A percentile compares a stretch with the other conserved stretches of the same genome.
Evolutionary conservation across 2,113 vertebrate genomes (phyloP).

Genomic region (Microcebus lehilahytsara): DNA sequence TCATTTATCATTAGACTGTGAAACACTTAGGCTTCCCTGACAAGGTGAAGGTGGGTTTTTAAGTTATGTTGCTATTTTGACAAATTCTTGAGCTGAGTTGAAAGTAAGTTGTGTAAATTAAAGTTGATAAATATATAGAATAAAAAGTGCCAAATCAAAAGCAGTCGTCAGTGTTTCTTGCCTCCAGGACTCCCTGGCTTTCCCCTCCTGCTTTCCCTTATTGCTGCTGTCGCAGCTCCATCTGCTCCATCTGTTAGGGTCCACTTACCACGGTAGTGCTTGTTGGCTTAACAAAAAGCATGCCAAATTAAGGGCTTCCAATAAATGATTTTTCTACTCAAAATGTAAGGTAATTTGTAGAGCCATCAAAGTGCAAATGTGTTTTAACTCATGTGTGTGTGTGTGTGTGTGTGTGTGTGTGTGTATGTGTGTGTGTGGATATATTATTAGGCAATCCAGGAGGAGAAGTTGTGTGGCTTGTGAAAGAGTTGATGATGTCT

Average conservation of each 20-base stretch:
- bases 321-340: slow-evolving; percentile 49
- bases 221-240: slow-evolving; percentile 68
- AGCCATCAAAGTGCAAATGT: slow-evolving; percentile 14
- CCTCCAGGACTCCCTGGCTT: slow-evolving; percentile 60
- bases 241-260: slow-evolving; percentile 76
- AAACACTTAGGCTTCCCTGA: slow-evolving; percentile 43
- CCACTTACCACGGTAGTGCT: slow-evolving; percentile 53
- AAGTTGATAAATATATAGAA: slow-evolving; percentile 47
- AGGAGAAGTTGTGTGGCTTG: neutral
- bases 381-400: neutral
- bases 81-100: slow-evolving; percentile 19
- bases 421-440: neutral
- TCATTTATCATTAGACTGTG: slow-evolving; percentile 53
- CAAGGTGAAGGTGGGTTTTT: neutral
- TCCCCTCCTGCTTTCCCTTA: slow-evolving; percentile 48
- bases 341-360: slow-evolving; percentile 35
- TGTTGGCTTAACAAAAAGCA: slow-evolving; percentile 46
- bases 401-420: neutral
- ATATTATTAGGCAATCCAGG: neutral
- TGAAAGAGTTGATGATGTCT: neutral
- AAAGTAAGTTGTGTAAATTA: slow-evolving; percentile 49
- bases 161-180: slow-evolving; percentile 48
- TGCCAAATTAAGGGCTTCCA: slow-evolving; percentile 15
- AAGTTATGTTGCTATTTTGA: slow-evolving; percentile 17
- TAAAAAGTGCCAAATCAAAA: slow-evolving; percentile 60